Percentiles rank a stretch among this genome's conserved stretches.
phyloP scores from a whole-genome alignment of 2,797 vertebrate genomes.

The Zenarchopterus dispar region DNA sequence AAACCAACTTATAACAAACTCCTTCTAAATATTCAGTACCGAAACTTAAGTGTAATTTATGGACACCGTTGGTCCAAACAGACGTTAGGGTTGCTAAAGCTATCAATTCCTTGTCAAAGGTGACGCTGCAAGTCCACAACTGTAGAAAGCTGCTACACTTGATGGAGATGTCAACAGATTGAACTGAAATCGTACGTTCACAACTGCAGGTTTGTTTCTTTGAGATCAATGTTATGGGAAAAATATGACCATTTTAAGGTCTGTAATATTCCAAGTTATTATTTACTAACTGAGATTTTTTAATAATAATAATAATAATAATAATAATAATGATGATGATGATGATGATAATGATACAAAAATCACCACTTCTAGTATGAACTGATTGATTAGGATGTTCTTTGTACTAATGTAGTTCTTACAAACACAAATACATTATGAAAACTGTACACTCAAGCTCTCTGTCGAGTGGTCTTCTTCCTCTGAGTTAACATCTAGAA shows the following conservation, averaged over 20 bases:
- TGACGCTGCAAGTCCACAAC: not conserved
- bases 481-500: conserved; percentile 22
- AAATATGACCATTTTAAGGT: not conserved
- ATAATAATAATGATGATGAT: too few species aligned
- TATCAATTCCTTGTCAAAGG: not conserved
- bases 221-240: not conserved
- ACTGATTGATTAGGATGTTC: not conserved
- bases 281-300: too few species aligned
- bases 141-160: not conserved
- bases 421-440: not conserved
- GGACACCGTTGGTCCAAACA: too few species aligned
- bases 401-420: not conserved
- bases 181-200: not conserved
- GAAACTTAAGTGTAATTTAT: too few species aligned
- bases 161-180: not conserved
- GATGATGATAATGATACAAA: too few species aligned
- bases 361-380: not conserved
- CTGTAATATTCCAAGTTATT: too few species aligned
- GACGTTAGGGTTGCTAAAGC: too few species aligned
- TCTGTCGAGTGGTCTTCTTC: not conserved
- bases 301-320: too few species aligned
- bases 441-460: conserved; percentile 1
- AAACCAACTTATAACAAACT: too few species aligned
- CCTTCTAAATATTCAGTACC: too few species aligned
- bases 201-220: not conserved